These are phyloP conservation scores for Synanthedon andrenaeformis DNA, from an alignment of 2,888 invertebrate species.

Conservation along the genomic window DNA sequence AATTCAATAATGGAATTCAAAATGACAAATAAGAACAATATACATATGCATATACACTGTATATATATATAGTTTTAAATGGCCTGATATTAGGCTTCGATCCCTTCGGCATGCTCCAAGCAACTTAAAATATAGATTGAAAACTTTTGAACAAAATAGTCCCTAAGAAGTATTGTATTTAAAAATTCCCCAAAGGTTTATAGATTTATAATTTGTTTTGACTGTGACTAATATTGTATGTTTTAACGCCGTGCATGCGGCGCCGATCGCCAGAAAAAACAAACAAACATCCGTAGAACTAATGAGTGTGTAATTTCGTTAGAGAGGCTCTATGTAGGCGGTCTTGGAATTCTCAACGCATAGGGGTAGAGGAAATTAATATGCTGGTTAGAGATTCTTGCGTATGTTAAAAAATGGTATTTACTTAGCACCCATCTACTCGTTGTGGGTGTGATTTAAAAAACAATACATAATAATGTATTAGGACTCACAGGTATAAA, in stretches of 20 bases:
- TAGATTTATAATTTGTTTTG: constrained; percentile 17
- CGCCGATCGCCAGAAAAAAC: constrained; percentile 53
- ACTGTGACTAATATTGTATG: constrained; percentile 62
- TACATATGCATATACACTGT: no score
- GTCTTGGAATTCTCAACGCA: constrained; percentile 21
- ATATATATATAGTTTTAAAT: no score
- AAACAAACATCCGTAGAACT: constrained; percentile 60
- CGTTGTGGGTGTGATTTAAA: no score
- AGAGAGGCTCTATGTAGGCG: constrained; percentile 58
- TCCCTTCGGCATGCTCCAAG: no score
- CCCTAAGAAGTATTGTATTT: neutral
- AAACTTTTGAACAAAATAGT: no score
- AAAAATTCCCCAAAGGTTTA: neutral
- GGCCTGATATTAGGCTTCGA: no score
- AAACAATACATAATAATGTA: no score
- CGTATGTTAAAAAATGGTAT: neutral
- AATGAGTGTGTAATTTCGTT: constrained; percentile 64
- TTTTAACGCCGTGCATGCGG: constrained; percentile 32
- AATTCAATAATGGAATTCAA: no score
- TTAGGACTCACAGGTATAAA: no score
- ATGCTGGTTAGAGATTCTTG: constrained; percentile 15
- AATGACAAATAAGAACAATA: no score
- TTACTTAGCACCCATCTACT: no score
- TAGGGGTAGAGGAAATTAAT: constrained; percentile 26
- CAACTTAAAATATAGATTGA: no score